Evolutionary conservation across 2,888 invertebrate genomes (phyloP), one percentile per base, ranked within the genome.

Genomic region (Euspilapteryx auroguttella): DNA sequence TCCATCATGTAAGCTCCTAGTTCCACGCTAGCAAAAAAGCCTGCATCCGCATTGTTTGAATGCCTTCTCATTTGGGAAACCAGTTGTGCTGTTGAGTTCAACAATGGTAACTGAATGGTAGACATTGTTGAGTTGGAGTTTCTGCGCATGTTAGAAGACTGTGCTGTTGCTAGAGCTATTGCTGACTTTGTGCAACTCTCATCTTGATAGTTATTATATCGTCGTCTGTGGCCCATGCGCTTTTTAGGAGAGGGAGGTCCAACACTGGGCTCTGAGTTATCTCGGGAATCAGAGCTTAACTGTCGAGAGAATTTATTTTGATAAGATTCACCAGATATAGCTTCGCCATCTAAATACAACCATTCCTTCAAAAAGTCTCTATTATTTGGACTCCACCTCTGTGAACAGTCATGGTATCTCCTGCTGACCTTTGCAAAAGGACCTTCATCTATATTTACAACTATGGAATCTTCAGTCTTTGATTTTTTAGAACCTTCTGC

Each of bases 101-200:
- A 39, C 9, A 79, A 53, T 1, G 80, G 79, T 33, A 82, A 48
- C 41, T 82, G 81, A 34, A 82, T 66, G 0, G 81, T 81, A 0
- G 82, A 82, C 81, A 80, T 81, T 15, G 80, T 81, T 20, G 81
- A 82, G 38, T 76, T 81, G 2, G 78, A 80, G 50, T 81, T 81
- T 34, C 81, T 66, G 33, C 81, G 61, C 64, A 80, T 80, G 14
- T 71, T 77, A 3, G 76, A 71, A 0, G 65, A 57, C 29, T 73
- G 75, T 2, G 65, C 59, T 1, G 65, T 64, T 1, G 75, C 66
- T 12, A 77, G 42, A 1, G 77, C 76, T 45, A 71, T 73, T 0
- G 76, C 68, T 0, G 77, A 77, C 34, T 76, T 75, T 0, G 71
- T 71, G 33, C 75, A 75, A 32, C 68, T 71, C 32, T 76, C 77